Base-by-base conservation (phyloP, 2,797 vertebrate species). In the Gymnopithys bicolor region DNA sequence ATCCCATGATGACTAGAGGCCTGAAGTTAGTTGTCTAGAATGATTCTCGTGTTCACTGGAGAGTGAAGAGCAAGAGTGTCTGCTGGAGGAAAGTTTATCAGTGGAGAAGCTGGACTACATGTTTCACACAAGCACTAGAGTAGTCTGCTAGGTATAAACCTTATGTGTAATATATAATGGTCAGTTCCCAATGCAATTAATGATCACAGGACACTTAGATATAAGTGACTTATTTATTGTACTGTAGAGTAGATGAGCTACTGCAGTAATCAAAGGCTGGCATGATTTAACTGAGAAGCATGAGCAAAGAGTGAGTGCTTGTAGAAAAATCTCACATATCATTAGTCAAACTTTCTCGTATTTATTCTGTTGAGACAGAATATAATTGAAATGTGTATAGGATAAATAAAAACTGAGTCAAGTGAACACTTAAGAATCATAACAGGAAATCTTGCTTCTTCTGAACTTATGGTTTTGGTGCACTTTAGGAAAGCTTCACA, bases 181-280 rank as follows among this genome's bases (percentile, higher is more conserved):
- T 14, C 51, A 89, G 37, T 80, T 93, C 66, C n/a, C 35, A 84
- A 79, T 92, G 51, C 55, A 84, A 22, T 87, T 95, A 80, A 70
- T 70, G 52, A 41, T 70, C 45, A 56, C 45, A 94, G 55, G 23
- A 69, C 33, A 24, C 67, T 89, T 84, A 28, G 1, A 33, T 2
- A 1, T 86, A 84, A 90, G 28, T 78, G 16, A 24, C 30, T 84
- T 78, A 5, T 68, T 84, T 94, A 49, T 69, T 73, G 39, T 85
- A 63, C 24, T 9, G 4, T 52, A 64, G 85, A 79, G 86, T 79
- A 84, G 73, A 73, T 79, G 58, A 92, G 35, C 71, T 87, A 39
- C 60, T 79, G 45, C 60, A 64, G 49, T 70, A 79, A 46, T 89
- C 64, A 76, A 30, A 60, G 33, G 45, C 45, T 90, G 60, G 22